phyloP scores from a whole-genome alignment of 2,888 invertebrate genomes.

The Hemithea aestivaria region DNA sequence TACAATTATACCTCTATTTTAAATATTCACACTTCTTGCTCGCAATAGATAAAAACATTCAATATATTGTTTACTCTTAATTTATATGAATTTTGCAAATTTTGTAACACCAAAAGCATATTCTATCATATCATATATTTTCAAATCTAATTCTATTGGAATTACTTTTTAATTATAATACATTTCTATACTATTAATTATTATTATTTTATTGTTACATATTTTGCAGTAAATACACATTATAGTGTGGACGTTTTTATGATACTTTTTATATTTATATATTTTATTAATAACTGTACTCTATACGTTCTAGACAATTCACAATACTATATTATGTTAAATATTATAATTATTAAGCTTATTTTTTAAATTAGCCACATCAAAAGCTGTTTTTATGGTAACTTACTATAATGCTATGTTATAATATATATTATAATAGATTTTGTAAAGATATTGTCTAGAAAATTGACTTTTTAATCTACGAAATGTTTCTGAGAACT shows the following conservation, averaged over 20 bases:
- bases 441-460: slow-evolving; percentile 63
- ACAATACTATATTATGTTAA: too few relatives aligned
- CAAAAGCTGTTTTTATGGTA: slow-evolving; percentile 20
- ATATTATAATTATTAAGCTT: too few relatives aligned
- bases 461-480: slow-evolving; percentile 54
- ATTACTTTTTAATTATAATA: too few relatives aligned
- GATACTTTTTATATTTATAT: slow-evolving; percentile 45
- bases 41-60: too few relatives aligned
- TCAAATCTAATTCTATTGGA: slow-evolving; percentile 14
- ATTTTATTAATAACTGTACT: slow-evolving; percentile 6
- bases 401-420: slow-evolving; percentile 14
- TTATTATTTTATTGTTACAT: slow-evolving; percentile 13
- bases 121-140: slow-evolving; percentile 5
- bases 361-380: slow-evolving; percentile 14
- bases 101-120: background rate
- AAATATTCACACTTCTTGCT: too few relatives aligned
- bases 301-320: slow-evolving; percentile 5
- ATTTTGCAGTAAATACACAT: slow-evolving; percentile 51
- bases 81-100: too few relatives aligned
- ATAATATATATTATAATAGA: slow-evolving; percentile 5
- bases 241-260: slow-evolving; percentile 66
- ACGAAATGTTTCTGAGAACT: too few relatives aligned
- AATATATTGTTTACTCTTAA: too few relatives aligned
- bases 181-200: slow-evolving; percentile 24
- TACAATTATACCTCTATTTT: too few relatives aligned